Evolutionary conservation across 1,140 invertebrate species (phyloP).

Genomic region (Drosophila ironensis): DNA sequence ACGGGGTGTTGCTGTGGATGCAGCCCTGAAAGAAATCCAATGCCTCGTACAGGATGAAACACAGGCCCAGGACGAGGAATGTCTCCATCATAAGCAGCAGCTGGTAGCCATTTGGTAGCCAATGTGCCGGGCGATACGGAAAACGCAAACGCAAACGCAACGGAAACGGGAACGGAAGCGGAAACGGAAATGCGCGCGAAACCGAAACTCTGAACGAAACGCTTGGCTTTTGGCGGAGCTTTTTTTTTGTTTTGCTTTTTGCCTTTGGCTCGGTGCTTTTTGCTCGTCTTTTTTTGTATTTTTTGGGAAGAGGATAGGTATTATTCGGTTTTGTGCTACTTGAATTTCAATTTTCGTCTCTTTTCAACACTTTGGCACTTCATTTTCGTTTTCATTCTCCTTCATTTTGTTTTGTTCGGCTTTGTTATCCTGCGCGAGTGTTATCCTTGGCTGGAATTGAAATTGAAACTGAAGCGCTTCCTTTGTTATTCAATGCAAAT

Average conservation of each 20-base stretch:
- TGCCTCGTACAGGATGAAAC: constrained; percentile 82
- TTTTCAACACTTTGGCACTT: constrained; percentile 71
- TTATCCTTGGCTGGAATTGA: constrained; percentile 32
- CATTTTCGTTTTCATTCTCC: constrained; percentile 66
- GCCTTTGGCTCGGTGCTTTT: too few species aligned
- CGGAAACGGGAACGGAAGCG: constrained; percentile 21
- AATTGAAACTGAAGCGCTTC: constrained; percentile 38
- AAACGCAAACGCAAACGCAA: constrained; percentile 11
- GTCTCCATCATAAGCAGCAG: constrained; percentile 82
- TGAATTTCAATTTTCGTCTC: constrained; percentile 18
- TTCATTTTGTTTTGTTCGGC: constrained; percentile 14
- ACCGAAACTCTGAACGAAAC: constrained; percentile 29
- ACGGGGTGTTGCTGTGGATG: constrained; percentile 74
- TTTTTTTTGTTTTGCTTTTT: too few species aligned
- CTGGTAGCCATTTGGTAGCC: constrained; percentile 66
- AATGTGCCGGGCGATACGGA: constrained; percentile 36
- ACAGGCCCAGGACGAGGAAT: constrained; percentile 82
- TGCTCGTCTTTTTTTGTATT: too few species aligned
- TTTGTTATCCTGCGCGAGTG: constrained; percentile 3
- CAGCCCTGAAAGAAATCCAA: constrained; percentile 82
- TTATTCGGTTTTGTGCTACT: too few species aligned
- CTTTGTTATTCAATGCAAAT: constrained; percentile 67
- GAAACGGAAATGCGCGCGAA: constrained; percentile 18
- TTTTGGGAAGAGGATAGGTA: too few species aligned
- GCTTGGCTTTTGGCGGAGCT: too few species aligned